These are phyloP conservation scores for Antheraea pernyi DNA, from an alignment of 1,140 invertebrate species.

Conservation along the genomic window DNA sequence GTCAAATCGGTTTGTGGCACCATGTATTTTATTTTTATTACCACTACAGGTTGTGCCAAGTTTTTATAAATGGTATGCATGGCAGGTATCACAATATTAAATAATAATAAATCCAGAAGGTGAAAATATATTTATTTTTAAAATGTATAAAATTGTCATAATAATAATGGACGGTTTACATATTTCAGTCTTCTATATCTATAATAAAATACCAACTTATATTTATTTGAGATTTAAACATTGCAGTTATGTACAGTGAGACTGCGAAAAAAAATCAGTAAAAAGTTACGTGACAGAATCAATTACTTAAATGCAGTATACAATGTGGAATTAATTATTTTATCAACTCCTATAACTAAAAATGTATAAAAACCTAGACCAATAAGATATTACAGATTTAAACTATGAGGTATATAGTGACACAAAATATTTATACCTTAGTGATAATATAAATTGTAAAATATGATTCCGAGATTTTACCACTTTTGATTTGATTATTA, in stretches of 20 bases:
- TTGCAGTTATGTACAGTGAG: background rate
- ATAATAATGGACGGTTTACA: constrained; percentile 16
- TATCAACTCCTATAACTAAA: background rate
- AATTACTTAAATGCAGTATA: background rate
- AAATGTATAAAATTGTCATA: constrained; percentile 1
- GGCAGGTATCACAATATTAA: background rate
- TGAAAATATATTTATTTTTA: background rate
- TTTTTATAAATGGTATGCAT: no score
- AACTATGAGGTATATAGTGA: no score
- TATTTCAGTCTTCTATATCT: constrained; percentile 15
- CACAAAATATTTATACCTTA: no score
- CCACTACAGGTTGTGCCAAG: no score
- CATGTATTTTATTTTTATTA: no score
- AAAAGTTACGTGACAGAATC: background rate
- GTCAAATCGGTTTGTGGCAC: no score
- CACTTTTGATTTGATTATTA: no score
- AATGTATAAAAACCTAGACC: background rate
- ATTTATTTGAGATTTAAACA: background rate
- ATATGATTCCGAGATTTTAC: no score
- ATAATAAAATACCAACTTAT: background rate
- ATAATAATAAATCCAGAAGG: background rate
- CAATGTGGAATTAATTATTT: background rate
- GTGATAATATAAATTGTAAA: no score
- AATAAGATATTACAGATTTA: no score
- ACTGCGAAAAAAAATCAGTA: background rate